phyloP scores from a whole-genome alignment of 2,113 vertebrate species.

The cattle (Bos taurus) region ARS-UCD2.0 NC_037337.1:70122501-70123000 shows the following conservation, averaged over 20 bases:
- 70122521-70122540: conserved; percentile 20
- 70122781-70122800: not conserved
- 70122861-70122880: not conserved
- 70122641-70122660: conserved; percentile 74
- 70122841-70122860: not conserved
- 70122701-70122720: conserved; percentile 31
- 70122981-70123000: not conserved
- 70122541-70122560: conserved; percentile 17
- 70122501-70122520: not conserved
- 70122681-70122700: conserved; percentile 64
- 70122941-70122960: not conserved
- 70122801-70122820: not conserved
- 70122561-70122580: conserved; percentile 74
- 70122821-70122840: not conserved
- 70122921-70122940: not conserved
- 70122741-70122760: not conserved
- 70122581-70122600: conserved; percentile 60
- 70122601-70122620: conserved; percentile 73
- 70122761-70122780: not conserved
- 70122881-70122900: not conserved
- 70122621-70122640: conserved; percentile 68
- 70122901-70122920: not conserved
- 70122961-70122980: not conserved
- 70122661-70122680: conserved; percentile 76
- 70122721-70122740: conserved; percentile 46